phyloP scores from a whole-genome alignment of 1,140 invertebrate species.

The Littorina saxatilis region DNA sequence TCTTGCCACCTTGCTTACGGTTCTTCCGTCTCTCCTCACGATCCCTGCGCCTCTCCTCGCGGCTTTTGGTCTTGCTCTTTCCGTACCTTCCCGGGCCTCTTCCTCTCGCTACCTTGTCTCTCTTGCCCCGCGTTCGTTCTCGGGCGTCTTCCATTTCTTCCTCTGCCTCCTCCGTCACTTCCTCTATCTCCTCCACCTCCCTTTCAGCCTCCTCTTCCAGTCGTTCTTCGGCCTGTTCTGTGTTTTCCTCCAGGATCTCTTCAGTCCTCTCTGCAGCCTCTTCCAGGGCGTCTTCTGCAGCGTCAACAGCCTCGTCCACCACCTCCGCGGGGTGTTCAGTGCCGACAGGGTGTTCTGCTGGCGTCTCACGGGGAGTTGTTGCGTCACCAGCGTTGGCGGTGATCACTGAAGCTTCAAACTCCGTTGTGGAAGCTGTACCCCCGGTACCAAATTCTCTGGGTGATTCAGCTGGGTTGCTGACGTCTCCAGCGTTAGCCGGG shows the following conservation, averaged over 20 bases:
- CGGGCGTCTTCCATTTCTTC: neutral
- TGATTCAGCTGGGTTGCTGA: too few species aligned
- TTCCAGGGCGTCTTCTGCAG: neutral
- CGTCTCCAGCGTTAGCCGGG: too few species aligned
- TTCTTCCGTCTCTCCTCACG: too few species aligned
- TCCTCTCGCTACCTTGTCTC: neutral
- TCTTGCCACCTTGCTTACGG: neutral
- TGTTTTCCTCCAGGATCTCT: neutral
- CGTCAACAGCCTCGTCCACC: neutral
- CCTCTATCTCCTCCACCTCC: neutral
- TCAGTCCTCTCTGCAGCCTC: neutral
- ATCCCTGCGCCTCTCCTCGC: too few species aligned
- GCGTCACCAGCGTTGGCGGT: neutral
- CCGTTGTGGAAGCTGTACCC: too few species aligned
- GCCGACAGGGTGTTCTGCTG: neutral
- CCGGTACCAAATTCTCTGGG: too few species aligned
- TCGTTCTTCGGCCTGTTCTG: neutral
- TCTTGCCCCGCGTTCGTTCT: neutral
- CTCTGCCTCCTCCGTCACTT: neutral
- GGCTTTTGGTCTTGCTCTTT: neutral
- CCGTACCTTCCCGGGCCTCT: neutral
- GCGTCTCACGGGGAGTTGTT: neutral
- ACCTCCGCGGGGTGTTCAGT: neutral
- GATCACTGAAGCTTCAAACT: too few species aligned
- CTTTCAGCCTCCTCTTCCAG: too few species aligned